A percentile compares a stretch with the other conserved stretches of the same genome.
These are phyloP conservation scores for Operophtera brumata DNA, from an alignment of 2,888 invertebrate species.

Conservation along the genomic window DNA sequence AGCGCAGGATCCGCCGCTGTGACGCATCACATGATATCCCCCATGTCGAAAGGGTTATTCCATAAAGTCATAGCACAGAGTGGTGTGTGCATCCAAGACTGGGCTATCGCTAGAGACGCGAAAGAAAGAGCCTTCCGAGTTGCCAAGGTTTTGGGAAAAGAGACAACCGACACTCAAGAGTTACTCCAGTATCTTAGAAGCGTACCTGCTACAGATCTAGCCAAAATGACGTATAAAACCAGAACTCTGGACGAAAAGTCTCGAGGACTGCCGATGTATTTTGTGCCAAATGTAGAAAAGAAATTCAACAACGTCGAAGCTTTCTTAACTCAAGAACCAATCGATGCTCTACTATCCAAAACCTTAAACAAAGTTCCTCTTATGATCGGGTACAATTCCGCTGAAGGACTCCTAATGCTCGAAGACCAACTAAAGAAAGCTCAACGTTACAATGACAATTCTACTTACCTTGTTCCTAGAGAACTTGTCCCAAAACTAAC, in stretches of 20 bases:
- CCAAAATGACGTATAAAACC: constrained; percentile 43
- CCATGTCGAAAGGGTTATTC: constrained; percentile 63
- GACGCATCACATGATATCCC: constrained; percentile 63
- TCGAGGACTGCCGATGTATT: constrained; percentile 53
- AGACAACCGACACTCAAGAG: constrained; percentile 49
- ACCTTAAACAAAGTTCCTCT: constrained; percentile 51
- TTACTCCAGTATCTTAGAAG: constrained; percentile 47
- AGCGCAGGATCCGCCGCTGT: constrained; percentile 64
- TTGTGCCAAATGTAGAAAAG: constrained; percentile 59
- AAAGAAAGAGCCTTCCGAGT: constrained; percentile 52
- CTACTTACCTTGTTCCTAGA: constrained; percentile 49
- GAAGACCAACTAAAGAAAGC: constrained; percentile 42
- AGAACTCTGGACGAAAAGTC: constrained; percentile 49
- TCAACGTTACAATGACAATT: constrained; percentile 42
- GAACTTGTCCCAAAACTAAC: constrained; percentile 46
- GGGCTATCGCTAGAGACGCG: constrained; percentile 45
- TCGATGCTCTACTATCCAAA: constrained; percentile 44
- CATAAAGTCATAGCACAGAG: constrained; percentile 65
- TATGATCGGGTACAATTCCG: constrained; percentile 56
- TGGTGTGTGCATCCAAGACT: constrained; percentile 54
- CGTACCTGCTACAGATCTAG: constrained; percentile 47
- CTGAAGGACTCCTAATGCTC: constrained; percentile 51
- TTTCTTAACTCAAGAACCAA: constrained; percentile 51
- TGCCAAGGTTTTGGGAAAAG: constrained; percentile 54
- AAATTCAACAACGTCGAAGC: constrained; percentile 46